Evolutionary conservation across 2,113 vertebrate genomes (phyloP).

Genomic region (Aptenodytes forsteri): DNA sequence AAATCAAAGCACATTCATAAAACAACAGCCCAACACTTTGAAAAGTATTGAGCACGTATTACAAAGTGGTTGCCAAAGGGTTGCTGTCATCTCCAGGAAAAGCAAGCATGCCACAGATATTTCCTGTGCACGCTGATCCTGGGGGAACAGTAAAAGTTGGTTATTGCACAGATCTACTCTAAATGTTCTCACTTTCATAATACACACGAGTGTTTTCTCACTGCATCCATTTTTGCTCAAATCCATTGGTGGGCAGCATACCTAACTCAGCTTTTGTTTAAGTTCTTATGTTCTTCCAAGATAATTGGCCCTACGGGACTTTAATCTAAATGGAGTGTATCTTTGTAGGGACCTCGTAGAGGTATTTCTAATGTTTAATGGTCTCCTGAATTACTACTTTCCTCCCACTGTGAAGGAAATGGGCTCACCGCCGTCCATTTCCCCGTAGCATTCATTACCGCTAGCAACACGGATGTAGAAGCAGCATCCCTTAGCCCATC

Average conservation of each 20-base stretch:
- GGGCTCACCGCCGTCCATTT: slow-evolving; percentile 9
- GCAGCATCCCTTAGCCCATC: slow-evolving; percentile 8
- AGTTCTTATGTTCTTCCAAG: slow-evolving; percentile 47
- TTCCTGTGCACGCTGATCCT: slow-evolving; percentile 41
- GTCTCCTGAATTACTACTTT: slow-evolving; percentile 63
- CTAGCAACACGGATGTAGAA: not conserved
- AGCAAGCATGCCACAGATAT: slow-evolving; percentile 66
- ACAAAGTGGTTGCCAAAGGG: slow-evolving; percentile 33
- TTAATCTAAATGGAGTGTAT: slow-evolving; percentile 64
- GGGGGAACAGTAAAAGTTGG: slow-evolving; percentile 38
- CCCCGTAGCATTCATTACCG: slow-evolving; percentile 31
- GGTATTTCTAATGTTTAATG: slow-evolving; percentile 60
- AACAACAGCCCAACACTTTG: not conserved
- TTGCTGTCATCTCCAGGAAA: slow-evolving; percentile 66
- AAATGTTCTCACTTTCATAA: slow-evolving; percentile 50
- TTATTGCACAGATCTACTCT: slow-evolving; percentile 54
- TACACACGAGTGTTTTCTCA: slow-evolving; percentile 31
- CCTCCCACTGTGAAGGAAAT: slow-evolving; percentile 66
- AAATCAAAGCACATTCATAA: not conserved
- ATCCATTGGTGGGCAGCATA: slow-evolving; percentile 52
- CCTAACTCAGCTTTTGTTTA: slow-evolving; percentile 59
- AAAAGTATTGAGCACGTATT: not conserved
- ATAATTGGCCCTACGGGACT: slow-evolving; percentile 50
- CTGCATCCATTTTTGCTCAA: slow-evolving; percentile 28
- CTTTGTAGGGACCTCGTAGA: slow-evolving; percentile 57